These are phyloP conservation scores for Vireo altiloquus DNA, from an alignment of 2,113 vertebrate genomes.

Conservation along the genomic window DNA sequence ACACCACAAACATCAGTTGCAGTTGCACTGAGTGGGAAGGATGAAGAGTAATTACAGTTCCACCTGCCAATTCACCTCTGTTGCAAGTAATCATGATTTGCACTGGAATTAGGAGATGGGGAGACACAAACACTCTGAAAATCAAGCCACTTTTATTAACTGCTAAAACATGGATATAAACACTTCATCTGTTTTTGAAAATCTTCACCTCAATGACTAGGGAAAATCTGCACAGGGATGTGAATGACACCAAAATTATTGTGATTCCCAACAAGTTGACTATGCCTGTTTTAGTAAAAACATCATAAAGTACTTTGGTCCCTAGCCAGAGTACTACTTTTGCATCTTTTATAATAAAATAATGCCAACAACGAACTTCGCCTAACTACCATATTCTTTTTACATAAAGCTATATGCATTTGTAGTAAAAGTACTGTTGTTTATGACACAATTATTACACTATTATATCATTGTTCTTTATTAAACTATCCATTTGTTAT, in stretches of 20 bases:
- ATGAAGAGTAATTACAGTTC: slow-evolving; percentile 1
- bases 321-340: not conserved
- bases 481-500: not conserved
- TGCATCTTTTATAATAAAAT: not conserved
- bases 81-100: slow-evolving; percentile 16
- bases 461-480: not conserved
- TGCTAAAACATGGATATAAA: not conserved
- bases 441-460: not conserved
- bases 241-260: not conserved
- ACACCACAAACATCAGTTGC: not conserved
- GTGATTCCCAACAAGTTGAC: not conserved
- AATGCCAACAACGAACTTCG: not conserved
- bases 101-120: not conserved
- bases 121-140: not conserved
- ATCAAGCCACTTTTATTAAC: not conserved
- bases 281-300: not conserved
- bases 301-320: not conserved
- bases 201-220: not conserved
- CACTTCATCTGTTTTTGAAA: not conserved
- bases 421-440: not conserved
- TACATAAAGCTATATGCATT: not conserved
- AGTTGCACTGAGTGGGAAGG: not conserved
- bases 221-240: not conserved
- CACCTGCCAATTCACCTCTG: slow-evolving; percentile 1
- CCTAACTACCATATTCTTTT: not conserved